Percentiles rank a stretch among this genome's conserved stretches.
phyloP scores from a whole-genome alignment of 2,797 vertebrate genomes.

The Cebuella pygmaea region DNA sequence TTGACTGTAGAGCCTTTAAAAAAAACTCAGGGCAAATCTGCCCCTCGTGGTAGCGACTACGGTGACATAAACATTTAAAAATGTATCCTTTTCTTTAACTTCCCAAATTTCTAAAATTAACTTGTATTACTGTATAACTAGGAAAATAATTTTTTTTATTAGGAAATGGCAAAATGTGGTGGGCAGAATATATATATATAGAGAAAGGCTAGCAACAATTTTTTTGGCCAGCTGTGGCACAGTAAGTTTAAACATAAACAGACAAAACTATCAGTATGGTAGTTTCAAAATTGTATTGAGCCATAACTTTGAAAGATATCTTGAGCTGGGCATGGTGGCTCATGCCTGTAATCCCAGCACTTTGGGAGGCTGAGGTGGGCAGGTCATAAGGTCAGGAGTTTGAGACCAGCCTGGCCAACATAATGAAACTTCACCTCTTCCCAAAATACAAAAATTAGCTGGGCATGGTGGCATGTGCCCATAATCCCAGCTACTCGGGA shows the following conservation, averaged over 20 bases:
- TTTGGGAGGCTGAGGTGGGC: background rate
- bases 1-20: background rate
- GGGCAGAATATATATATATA: background rate
- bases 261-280: background rate
- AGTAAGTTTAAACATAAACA: background rate
- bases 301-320: background rate
- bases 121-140: background rate
- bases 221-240: background rate
- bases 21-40: background rate
- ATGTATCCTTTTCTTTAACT: background rate
- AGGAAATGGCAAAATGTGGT: conserved; percentile 13
- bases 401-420: background rate
- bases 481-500: background rate
- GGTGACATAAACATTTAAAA: background rate
- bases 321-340: background rate
- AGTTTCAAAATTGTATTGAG: background rate
- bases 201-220: background rate
- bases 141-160: background rate
- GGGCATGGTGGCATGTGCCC: background rate
- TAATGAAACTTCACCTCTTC: background rate
- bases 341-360: background rate
- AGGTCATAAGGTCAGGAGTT: background rate
- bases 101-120: conserved; percentile 23
- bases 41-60: background rate
- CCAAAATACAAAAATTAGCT: background rate